A percentile compares a stretch with the other conserved stretches of the same genome.
Evolutionary conservation across 2,113 vertebrate genomes (phyloP).

Genomic region (Varanus salvator): DNA sequence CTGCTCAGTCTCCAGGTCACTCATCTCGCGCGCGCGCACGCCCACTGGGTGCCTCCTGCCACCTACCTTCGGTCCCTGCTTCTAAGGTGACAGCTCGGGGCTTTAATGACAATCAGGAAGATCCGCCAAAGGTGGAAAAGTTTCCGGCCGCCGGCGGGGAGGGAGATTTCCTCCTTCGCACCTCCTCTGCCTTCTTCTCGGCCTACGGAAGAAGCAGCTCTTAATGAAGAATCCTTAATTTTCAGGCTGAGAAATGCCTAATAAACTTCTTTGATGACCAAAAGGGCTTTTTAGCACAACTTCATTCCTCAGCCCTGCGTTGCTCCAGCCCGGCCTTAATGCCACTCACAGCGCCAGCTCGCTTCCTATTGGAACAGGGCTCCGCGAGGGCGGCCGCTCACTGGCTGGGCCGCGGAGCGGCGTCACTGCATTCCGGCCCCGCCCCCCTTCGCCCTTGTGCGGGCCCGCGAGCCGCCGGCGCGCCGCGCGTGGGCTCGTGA

Average conservation of each 20-base stretch:
- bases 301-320: conserved; percentile 68
- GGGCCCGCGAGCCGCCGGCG: background rate
- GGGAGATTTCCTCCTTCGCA: conserved; percentile 39
- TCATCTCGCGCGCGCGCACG: background rate
- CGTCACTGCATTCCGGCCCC: conserved; percentile 36
- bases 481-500: conserved; percentile 34
- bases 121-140: conserved; percentile 36
- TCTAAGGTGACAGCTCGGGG: conserved; percentile 31
- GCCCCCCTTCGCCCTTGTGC: background rate
- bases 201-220: conserved; percentile 46
- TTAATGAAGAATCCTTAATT: conserved; percentile 70
- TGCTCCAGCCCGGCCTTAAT: conserved; percentile 55
- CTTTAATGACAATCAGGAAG: conserved; percentile 61
- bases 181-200: conserved; percentile 41
- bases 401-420: conserved; percentile 45
- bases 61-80: conserved; percentile 74
- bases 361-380: conserved; percentile 67
- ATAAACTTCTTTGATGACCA: conserved; percentile 75
- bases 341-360: conserved; percentile 66
- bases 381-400: conserved; percentile 14
- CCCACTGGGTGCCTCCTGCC: conserved; percentile 10
- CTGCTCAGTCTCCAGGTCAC: background rate
- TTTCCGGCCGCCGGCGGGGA: conserved; percentile 31
- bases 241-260: conserved; percentile 70
- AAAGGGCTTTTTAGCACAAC: conserved; percentile 74